Percentiles rank a stretch among this genome's conserved stretches.
These are phyloP conservation scores for Exephanes ischioxanthus DNA, from an alignment of 2,888 invertebrate genomes.

Conservation along the genomic window DNA sequence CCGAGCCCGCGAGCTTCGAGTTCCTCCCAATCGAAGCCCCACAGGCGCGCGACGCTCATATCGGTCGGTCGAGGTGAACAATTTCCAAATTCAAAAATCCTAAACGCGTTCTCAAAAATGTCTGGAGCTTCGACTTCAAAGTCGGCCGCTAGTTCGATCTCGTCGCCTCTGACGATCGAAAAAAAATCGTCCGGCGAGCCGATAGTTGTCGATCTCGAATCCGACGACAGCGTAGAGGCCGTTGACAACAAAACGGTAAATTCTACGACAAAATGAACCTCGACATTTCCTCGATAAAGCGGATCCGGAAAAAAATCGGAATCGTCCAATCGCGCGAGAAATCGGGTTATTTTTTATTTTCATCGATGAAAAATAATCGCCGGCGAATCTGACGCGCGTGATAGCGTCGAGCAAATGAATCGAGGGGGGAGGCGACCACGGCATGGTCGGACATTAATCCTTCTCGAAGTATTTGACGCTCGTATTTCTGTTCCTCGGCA, in stretches of 20 bases:
- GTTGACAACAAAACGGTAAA: background rate
- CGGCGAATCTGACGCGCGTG: background rate
- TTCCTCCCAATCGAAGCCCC: conserved; percentile 69
- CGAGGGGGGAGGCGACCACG: background rate
- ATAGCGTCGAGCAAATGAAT: background rate
- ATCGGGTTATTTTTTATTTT: background rate
- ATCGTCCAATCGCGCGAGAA: conserved; percentile 5
- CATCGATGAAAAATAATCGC: conserved; percentile 4
- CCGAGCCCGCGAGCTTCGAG: conserved; percentile 69
- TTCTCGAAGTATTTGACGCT: background rate
- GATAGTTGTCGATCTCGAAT: conserved; percentile 24
- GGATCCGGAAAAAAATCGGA: background rate
- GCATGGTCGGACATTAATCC: background rate
- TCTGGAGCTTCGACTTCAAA: conserved; percentile 8
- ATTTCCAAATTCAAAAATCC: conserved; percentile 74
- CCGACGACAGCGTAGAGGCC: background rate
- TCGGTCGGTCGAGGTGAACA: conserved; percentile 79
- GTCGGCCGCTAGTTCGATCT: conserved; percentile 66
- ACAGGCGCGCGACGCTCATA: conserved; percentile 79
- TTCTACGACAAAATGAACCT: conserved; percentile 9
- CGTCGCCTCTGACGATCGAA: conserved; percentile 16
- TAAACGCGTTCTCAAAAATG: conserved; percentile 64
- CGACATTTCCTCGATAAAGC: background rate
- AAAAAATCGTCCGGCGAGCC: conserved; percentile 4
- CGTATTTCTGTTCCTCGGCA: conserved; percentile 33